Base-by-base conservation (phyloP, 1,140 invertebrate species). In the Venustaconcha ellipsiformis region DNA sequence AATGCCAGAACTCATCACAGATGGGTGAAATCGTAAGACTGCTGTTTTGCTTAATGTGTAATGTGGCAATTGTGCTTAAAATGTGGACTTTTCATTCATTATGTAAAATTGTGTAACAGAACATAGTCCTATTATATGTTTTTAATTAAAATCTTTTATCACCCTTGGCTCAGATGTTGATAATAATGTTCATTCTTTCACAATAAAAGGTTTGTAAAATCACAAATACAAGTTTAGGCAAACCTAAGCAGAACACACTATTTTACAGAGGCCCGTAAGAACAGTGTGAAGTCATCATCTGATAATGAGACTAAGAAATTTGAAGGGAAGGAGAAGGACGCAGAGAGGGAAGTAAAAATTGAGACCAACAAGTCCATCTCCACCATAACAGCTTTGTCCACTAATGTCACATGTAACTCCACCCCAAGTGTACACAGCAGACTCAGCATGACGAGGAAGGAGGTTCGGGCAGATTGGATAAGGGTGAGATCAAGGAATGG, bases 401-500 rank as follows among this genome's bases (percentile, higher is more conserved):
- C 37, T 48, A 23, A 23, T 23, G 37, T 48, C 37, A 48, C 37
- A 4, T 11, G 6, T 48, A 48, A 48, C 37, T 48, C 11, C 6
- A 48, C 11, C 37, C 76, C 82, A 18, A 81, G 84, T 4, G 80
- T 81, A 15, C 81, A 80, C 13, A 85, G 84, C 30, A 82, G 84
- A 64, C 81, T 87, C 15, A 87, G 85, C 72, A 83, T 82, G 2
- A 86, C 86, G 80, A 83, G 84, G 62, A 86, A 87, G 68, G 86
- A 87, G 68, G 83, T 86, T n/a, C 80, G 70, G 48, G 74, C 83
- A 20, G 65, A 79, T 14, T 78, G 81, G 1, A 80, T 81, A 88
- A 95, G 75, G 94, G 92, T 69, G 95, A 95, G 87, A 56, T 56
- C 23, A 30, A 57, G 63, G 23, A 30, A 30, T 30, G 26, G 26